A percentile compares a stretch with the other conserved stretches of the same genome.
These are phyloP conservation scores for Chlorodrepanis virens DNA, from an alignment of 2,113 vertebrate species.

Conservation along the genomic window DNA sequence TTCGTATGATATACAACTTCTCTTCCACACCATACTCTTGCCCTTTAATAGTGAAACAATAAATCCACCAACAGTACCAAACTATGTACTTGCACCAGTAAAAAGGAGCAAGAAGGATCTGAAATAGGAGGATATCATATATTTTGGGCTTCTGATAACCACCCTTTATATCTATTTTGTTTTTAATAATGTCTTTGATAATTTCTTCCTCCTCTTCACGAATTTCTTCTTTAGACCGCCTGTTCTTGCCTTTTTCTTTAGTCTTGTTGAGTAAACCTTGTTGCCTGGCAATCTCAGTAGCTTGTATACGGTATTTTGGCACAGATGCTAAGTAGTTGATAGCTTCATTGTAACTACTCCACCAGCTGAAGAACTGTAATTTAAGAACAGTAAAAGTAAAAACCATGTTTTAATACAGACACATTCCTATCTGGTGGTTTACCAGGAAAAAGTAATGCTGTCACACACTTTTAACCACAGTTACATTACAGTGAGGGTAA, in stretches of 20 bases:
- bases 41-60: constrained; percentile 87
- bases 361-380: constrained; percentile 96
- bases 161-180: constrained; percentile 97
- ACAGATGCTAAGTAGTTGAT: constrained; percentile 93
- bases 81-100: constrained; percentile 80
- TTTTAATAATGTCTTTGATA: constrained; percentile 96
- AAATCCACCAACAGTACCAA: constrained; percentile 90
- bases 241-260: constrained; percentile 93
- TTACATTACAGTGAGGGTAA: not conserved
- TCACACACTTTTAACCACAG: not conserved
- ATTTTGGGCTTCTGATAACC: constrained; percentile 95
- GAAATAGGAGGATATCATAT: constrained; percentile 90
- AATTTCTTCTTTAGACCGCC: constrained; percentile 91
- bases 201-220: constrained; percentile 94
- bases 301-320: constrained; percentile 95
- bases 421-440: not conserved
- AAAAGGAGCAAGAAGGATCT: constrained; percentile 88
- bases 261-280: constrained; percentile 91
- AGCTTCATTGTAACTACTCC: constrained; percentile 96
- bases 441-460: not conserved
- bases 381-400: constrained; percentile 31
- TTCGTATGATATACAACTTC: constrained; percentile 92
- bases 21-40: constrained; percentile 90
- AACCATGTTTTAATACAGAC: not conserved
- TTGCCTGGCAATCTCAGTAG: constrained; percentile 90